Evolutionary conservation across 64 coral and sea anemone species (phyloP).

Genomic region (Pocillopora damicornis): DNA sequence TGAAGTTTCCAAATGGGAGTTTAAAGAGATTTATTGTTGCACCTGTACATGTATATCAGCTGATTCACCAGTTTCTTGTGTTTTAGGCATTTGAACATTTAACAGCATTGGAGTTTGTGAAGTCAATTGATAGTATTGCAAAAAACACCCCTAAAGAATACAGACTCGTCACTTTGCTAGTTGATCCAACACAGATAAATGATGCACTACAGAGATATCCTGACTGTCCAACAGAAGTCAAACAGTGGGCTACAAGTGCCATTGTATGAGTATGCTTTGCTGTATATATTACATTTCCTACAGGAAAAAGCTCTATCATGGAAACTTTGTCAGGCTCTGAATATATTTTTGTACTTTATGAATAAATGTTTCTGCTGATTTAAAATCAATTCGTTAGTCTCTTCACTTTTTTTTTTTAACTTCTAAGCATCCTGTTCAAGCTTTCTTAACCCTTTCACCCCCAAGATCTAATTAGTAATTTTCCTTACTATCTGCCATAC

Average conservation of each 20-base stretch:
- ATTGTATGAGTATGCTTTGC: slow-evolving; percentile 18
- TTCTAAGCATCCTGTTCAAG: too few species aligned
- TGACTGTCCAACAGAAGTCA: slow-evolving; percentile 92
- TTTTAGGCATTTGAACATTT: slow-evolving; percentile 97
- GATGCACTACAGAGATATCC: slow-evolving; percentile 76
- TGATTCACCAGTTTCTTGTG: slow-evolving; percentile 1
- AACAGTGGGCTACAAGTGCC: slow-evolving; percentile 81
- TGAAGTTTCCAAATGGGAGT: too few species aligned
- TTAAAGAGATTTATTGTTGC: not conserved
- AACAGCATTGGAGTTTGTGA: slow-evolving; percentile 89
- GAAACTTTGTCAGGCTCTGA: too few species aligned
- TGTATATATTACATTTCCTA: too few species aligned
- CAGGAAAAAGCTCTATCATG: too few species aligned
- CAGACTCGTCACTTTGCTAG: slow-evolving; percentile 67
- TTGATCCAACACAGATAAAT: slow-evolving; percentile 77
- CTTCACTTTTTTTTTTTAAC: too few species aligned
- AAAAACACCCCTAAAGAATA: slow-evolving; percentile 88
- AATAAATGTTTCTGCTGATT: too few species aligned
- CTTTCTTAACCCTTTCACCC: too few species aligned
- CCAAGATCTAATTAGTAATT: too few species aligned
- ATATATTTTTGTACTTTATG: too few species aligned
- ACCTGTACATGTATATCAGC: not conserved
- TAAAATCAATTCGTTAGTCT: too few species aligned
- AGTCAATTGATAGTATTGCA: slow-evolving; percentile 67
- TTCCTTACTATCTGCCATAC: too few species aligned